Percentiles rank a stretch among this genome's conserved stretches.
Evolutionary conservation across 2,113 vertebrate species (phyloP).

Genomic region (Crotalus horridus): DNA sequence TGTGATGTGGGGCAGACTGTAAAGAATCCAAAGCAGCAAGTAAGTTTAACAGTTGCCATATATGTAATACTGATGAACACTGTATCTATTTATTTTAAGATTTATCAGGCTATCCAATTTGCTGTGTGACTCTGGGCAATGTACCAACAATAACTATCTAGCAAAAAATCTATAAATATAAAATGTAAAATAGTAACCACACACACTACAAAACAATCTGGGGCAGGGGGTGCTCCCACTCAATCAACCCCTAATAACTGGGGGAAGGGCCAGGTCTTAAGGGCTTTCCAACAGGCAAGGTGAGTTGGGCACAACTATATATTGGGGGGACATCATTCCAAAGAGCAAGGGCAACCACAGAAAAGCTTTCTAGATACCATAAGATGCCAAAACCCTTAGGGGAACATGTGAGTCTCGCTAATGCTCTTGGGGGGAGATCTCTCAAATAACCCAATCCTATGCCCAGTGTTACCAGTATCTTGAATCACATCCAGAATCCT

Average conservation of each 20-base stretch:
- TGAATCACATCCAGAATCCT: background rate
- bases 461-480: background rate
- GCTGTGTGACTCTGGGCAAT: background rate
- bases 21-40: conserved; percentile 62
- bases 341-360: background rate
- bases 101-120: background rate
- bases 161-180: background rate
- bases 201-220: background rate
- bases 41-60: conserved; percentile 40
- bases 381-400: background rate
- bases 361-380: background rate
- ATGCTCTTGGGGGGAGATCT: background rate
- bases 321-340: background rate
- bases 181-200: background rate
- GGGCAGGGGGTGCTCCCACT: background rate
- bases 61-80: background rate
- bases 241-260: background rate
- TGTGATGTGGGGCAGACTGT: conserved; percentile 59
- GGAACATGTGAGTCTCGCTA: background rate
- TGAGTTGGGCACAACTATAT: background rate
- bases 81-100: background rate
- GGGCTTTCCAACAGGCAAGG: background rate
- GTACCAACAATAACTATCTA: background rate
- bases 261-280: background rate
- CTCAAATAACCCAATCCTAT: background rate